phyloP scores from a whole-genome alignment of 2,113 vertebrate species.

The Macquaria ambigua region DNA sequence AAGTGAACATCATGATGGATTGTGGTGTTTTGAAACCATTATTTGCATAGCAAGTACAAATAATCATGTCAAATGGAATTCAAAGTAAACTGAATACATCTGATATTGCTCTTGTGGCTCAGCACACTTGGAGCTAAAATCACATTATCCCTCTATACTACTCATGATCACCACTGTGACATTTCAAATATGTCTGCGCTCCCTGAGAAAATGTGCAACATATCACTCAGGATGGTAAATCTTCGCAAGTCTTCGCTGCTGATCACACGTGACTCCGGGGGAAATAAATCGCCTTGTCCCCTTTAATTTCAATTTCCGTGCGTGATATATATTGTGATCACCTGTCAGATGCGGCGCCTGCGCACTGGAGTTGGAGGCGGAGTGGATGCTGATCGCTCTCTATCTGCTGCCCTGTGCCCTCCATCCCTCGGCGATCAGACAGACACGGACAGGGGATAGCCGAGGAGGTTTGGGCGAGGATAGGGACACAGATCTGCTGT shows the following conservation, averaged over 20 bases:
- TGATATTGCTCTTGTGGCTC: neutral
- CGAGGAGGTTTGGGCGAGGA: constrained; percentile 63
- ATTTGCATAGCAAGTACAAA: neutral
- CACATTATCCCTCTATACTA: constrained; percentile 14
- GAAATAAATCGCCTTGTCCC: constrained; percentile 73
- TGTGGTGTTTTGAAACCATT: neutral
- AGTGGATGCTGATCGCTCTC: constrained; percentile 77
- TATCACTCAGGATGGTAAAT: constrained; percentile 12
- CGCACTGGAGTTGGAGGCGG: constrained; percentile 80
- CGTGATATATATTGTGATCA: constrained; percentile 84
- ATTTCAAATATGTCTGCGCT: constrained; percentile 37
- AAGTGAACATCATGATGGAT: neutral
- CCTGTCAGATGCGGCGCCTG: constrained; percentile 85
- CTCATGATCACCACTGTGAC: constrained; percentile 33
- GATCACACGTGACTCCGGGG: constrained; percentile 54
- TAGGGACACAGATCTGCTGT: constrained; percentile 66
- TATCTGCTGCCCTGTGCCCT: constrained; percentile 79
- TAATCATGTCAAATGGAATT: neutral
- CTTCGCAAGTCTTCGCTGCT: constrained; percentile 4
- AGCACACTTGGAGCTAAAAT: neutral
- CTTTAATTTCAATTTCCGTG: constrained; percentile 85
- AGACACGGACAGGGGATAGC: constrained; percentile 49
- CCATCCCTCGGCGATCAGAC: constrained; percentile 72
- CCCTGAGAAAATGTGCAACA: constrained; percentile 21
- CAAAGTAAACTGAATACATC: neutral